phyloP scores from a whole-genome alignment of 2,797 vertebrate species.

The Spinibarbus caldwelli region DNA sequence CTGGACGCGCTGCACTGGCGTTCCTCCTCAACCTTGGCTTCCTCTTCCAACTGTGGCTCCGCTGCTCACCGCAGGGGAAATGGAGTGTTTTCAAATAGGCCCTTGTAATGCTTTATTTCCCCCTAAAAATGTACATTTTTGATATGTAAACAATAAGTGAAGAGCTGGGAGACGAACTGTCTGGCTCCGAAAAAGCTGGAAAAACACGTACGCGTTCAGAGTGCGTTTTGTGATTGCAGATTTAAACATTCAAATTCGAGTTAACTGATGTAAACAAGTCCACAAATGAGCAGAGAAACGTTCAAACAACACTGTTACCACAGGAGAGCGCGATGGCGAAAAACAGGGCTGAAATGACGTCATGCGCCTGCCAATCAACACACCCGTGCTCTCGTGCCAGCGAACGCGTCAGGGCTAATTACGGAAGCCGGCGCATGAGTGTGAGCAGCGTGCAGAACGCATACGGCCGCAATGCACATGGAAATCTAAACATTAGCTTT shows the following conservation, averaged over 20 bases:
- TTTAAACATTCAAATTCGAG: constrained; percentile 41
- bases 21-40: constrained; percentile 44
- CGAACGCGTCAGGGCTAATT: neutral
- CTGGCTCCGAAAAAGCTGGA: constrained; percentile 24
- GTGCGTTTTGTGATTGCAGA: constrained; percentile 21
- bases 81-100: constrained; percentile 43
- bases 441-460: constrained; percentile 1
- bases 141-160: constrained; percentile 50
- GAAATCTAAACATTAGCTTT: constrained; percentile 52
- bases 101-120: constrained; percentile 56
- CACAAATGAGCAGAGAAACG: neutral
- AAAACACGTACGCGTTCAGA: constrained; percentile 4
- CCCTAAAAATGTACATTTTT: constrained; percentile 44
- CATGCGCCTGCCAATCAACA: neutral
- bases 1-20: constrained; percentile 45
- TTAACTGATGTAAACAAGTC: constrained; percentile 18
- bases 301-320: neutral
- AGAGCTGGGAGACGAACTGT: constrained; percentile 36
- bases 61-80: constrained; percentile 53
- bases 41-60: constrained; percentile 51
- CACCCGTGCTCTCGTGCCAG: neutral
- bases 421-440: constrained; percentile 9
- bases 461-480: constrained; percentile 24
- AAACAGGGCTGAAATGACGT: constrained; percentile 16
- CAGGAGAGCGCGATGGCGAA: neutral